These are phyloP conservation scores for Chloropsis cyanopogon DNA, from an alignment of 2,113 vertebrate species.

Conservation along the genomic window DNA sequence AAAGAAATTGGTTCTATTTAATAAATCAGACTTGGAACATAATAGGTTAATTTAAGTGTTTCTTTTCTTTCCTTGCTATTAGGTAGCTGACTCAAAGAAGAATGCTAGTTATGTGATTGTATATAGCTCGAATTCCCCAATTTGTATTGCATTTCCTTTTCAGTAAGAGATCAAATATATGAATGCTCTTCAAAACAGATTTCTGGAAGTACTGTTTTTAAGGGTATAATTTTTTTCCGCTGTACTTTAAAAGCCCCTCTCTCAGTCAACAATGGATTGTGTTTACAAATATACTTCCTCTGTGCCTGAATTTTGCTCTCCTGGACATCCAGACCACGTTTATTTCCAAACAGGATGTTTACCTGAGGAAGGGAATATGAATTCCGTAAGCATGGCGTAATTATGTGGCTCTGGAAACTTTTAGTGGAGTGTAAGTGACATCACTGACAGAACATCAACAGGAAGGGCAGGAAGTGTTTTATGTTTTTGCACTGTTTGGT, in stretches of 20 bases:
- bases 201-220: conserved; percentile 59
- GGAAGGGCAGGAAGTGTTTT: conserved; percentile 71
- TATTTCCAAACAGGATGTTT: conserved; percentile 74
- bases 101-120: conserved; percentile 58
- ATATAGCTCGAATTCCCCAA: conserved; percentile 47
- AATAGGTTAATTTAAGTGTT: conserved; percentile 30
- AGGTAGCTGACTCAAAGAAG: conserved; percentile 34
- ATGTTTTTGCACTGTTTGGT: conserved; percentile 68
- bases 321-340: conserved; percentile 56
- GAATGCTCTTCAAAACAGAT: conserved; percentile 26
- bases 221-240: conserved; percentile 9
- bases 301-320: conserved; percentile 54
- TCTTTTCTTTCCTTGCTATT: conserved; percentile 22
- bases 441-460: conserved; percentile 71
- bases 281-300: conserved; percentile 67
- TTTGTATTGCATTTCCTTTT: conserved; percentile 59
- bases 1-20: not conserved
- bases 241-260: conserved; percentile 51
- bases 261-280: conserved; percentile 53
- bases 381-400: conserved; percentile 68
- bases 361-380: conserved; percentile 67
- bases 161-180: conserved; percentile 57
- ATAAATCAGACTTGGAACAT: not conserved
- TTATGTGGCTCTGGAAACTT: conserved; percentile 63
- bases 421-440: conserved; percentile 70